A percentile compares a stretch with the other conserved stretches of the same genome.
Evolutionary conservation across 2,113 vertebrate species (phyloP).

Genomic region (Grammomys dolichurus): DNA sequence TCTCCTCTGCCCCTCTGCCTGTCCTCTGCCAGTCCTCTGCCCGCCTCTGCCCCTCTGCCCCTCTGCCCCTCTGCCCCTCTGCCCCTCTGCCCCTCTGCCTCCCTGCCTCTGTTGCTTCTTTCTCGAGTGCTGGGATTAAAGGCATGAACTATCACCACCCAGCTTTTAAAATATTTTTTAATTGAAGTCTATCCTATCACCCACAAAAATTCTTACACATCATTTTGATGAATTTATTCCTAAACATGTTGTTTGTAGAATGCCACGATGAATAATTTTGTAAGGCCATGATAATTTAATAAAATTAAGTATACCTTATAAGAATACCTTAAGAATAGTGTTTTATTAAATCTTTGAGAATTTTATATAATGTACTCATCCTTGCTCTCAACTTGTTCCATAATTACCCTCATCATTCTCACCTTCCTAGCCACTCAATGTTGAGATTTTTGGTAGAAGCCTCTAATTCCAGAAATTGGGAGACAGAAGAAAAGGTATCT

Average conservation of each 20-base stretch:
- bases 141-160: too few relatives aligned
- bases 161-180: not conserved
- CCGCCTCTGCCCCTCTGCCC: too few relatives aligned
- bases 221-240: conserved; percentile 48
- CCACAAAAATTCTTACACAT: not conserved
- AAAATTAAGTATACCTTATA: not conserved
- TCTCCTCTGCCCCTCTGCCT: too few relatives aligned
- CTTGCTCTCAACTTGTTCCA: too few relatives aligned
- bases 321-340: not conserved
- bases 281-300: not conserved
- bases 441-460: not conserved
- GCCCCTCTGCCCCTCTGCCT: too few relatives aligned
- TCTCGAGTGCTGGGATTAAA: too few relatives aligned
- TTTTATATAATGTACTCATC: not conserved
- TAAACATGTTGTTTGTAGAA: conserved; percentile 24
- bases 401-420: not conserved
- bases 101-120: too few relatives aligned
- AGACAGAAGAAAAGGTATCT: not conserved
- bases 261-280: not conserved
- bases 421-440: not conserved
- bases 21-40: too few relatives aligned
- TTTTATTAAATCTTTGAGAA: not conserved
- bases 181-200: conserved; percentile 17
- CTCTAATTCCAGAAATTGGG: not conserved
- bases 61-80: too few relatives aligned